Conservation (phyloP, 2,113 vertebrate genomes). For the Chionis minor region DNA sequence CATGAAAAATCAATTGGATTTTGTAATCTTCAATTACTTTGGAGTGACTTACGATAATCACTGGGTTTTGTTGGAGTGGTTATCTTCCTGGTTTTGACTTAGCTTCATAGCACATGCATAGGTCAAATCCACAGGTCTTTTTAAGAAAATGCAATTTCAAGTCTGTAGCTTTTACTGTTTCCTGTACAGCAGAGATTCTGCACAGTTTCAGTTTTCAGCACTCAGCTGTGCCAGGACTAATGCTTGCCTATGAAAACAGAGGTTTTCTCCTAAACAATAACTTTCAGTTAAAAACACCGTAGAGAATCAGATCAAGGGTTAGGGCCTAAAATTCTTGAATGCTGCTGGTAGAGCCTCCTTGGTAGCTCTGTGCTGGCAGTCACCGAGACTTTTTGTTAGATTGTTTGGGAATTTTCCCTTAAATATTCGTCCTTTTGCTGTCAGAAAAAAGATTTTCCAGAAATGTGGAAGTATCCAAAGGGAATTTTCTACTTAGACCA, state of each 20-base stretch:
- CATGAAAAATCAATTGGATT: not conserved
- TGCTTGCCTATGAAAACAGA: not conserved
- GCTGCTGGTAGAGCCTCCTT: not conserved
- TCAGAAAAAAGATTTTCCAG: not conserved
- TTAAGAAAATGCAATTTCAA: not conserved
- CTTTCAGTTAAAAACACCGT: not conserved
- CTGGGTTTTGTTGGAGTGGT: rapidly evolving
- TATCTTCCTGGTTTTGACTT: not conserved
- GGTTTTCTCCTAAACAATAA: not conserved
- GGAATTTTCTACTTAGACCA: slow-evolving; percentile 11
- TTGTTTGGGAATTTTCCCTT: not conserved
- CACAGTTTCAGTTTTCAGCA: not conserved
- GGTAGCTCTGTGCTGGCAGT: not conserved
- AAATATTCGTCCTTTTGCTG: slow-evolving; percentile 20
- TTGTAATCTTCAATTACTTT: not conserved
- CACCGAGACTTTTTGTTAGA: not conserved
- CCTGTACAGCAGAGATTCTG: not conserved
- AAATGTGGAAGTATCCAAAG: slow-evolving; percentile 4
- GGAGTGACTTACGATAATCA: not conserved
- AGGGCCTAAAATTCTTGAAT: not conserved
- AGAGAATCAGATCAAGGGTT: not conserved
- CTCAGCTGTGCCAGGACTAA: not conserved
- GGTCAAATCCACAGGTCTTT: not conserved
- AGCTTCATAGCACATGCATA: rapidly evolving
- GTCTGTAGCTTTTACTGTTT: not conserved